A percentile compares a stretch with the other conserved stretches of the same genome.
Conservation (phyloP, 1,140 invertebrate species). For the Augochlora pura region DNA sequence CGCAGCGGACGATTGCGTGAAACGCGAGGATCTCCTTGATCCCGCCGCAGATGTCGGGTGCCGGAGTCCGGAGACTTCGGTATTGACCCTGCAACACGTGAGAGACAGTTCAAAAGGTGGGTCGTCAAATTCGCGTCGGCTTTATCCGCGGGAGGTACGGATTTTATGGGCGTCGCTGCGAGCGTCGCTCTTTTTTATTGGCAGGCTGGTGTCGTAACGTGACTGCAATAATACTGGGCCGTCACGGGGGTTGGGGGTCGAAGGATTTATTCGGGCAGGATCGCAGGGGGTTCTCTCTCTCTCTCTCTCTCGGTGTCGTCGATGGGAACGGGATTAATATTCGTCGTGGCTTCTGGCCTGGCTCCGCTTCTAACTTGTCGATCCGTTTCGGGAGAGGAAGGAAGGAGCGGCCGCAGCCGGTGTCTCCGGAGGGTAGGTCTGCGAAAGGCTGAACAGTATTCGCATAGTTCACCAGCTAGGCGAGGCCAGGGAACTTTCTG, state of each 20-base stretch:
- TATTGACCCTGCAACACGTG: neutral
- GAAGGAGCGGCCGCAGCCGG: neutral
- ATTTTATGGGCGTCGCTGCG: constrained; percentile 15
- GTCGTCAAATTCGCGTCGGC: constrained; percentile 23
- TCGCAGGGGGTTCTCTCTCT: too few relatives aligned
- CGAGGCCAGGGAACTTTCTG: neutral
- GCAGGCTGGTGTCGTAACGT: constrained; percentile 14
- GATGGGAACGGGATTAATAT: constrained; percentile 33
- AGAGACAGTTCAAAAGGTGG: neutral
- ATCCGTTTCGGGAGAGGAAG: constrained; percentile 24
- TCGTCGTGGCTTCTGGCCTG: constrained; percentile 20
- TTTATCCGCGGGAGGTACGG: neutral
- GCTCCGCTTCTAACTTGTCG: constrained; percentile 23
- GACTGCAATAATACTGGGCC: constrained; percentile 30
- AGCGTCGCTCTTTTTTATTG: constrained; percentile 29
- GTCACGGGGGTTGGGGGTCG: neutral
- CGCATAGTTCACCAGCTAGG: constrained; percentile 9
- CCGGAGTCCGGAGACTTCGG: neutral
- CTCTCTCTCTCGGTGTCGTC: neutral
- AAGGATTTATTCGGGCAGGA: constrained; percentile 18
- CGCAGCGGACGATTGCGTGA: too few relatives aligned
- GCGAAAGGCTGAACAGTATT: constrained; percentile 24
- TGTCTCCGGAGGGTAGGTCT: constrained; percentile 11
- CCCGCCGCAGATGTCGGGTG: neutral
- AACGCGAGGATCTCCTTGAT: too few relatives aligned